These are phyloP conservation scores for Glaucopsyche alexis DNA, from an alignment of 2,888 invertebrate species.

Conservation along the genomic window DNA sequence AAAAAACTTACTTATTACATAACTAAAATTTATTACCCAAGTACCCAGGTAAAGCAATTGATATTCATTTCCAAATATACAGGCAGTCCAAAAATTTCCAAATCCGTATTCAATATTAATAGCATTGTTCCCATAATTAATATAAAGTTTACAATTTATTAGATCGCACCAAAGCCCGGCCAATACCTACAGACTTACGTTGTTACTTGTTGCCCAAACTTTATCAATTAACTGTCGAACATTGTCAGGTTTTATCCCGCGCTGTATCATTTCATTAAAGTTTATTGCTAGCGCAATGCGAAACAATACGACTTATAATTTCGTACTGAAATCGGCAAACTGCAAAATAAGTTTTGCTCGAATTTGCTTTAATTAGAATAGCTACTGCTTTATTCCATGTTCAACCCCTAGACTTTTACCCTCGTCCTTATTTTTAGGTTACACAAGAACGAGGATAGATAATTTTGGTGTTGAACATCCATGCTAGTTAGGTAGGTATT, in stretches of 20 bases:
- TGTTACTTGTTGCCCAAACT: conserved; percentile 26
- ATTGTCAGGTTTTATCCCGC: conserved; percentile 21
- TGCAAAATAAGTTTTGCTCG: not conserved
- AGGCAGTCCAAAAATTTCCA: too few relatives aligned
- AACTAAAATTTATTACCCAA: too few relatives aligned
- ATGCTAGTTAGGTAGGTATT: too few relatives aligned
- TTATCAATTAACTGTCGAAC: conserved; percentile 25
- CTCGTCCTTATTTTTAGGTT: too few relatives aligned
- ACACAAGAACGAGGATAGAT: too few relatives aligned
- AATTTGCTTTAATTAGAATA: not conserved
- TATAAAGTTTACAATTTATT: conserved; percentile 21
- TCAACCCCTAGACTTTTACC: too few relatives aligned
- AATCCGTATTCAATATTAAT: too few relatives aligned
- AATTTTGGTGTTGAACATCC: too few relatives aligned
- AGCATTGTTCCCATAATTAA: not conserved
- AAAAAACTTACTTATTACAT: too few relatives aligned
- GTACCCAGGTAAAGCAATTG: too few relatives aligned
- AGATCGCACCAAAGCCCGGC: conserved; percentile 20
- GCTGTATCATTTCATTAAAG: conserved; percentile 17
- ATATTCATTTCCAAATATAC: too few relatives aligned
- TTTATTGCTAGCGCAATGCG: conserved; percentile 15
- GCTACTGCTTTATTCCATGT: not conserved
- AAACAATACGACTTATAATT: conserved; percentile 12
- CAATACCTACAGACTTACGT: not conserved
- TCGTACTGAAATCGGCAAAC: not conserved